Evolutionary conservation across 1,140 invertebrate genomes (phyloP).

Genomic region (Subanguina moxae): DNA sequence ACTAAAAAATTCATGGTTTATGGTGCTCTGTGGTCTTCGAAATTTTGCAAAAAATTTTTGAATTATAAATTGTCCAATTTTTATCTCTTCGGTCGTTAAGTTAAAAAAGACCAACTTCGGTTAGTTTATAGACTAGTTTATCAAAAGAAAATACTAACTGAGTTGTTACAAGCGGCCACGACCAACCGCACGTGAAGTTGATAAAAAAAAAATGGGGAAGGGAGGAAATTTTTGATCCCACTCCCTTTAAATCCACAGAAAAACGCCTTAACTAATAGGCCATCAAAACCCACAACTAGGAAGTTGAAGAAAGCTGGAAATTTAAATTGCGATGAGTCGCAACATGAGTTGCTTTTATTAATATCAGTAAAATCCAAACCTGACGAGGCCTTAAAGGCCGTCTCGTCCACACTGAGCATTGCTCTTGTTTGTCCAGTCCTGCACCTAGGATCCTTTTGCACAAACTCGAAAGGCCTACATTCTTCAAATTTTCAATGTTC

Average conservation of each 20-base stretch:
- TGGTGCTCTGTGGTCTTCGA: not conserved
- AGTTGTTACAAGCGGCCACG: too few relatives aligned
- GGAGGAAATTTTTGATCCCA: not conserved
- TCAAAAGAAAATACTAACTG: too few relatives aligned
- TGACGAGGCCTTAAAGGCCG: not conserved
- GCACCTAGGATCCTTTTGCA: not conserved
- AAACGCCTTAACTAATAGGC: too few relatives aligned
- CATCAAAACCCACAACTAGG: not conserved
- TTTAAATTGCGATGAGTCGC: not conserved
- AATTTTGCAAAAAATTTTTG: not conserved
- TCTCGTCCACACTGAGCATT: not conserved
- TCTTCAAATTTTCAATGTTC: not conserved
- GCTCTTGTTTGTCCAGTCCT: slow-evolving; percentile 1
- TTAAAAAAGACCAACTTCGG: too few relatives aligned
- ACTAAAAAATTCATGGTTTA: not conserved
- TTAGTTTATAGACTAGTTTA: too few relatives aligned
- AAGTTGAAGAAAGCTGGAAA: not conserved
- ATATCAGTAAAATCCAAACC: not conserved
- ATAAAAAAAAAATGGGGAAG: not conserved
- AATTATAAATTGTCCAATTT: too few relatives aligned
- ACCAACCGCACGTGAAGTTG: too few relatives aligned
- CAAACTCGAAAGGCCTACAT: not conserved
- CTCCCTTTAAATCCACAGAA: not conserved
- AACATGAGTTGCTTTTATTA: not conserved
- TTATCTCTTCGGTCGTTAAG: too few relatives aligned